These are phyloP conservation scores for Solenopsis fugax DNA, from an alignment of 1,140 invertebrate species.

Conservation along the genomic window DNA sequence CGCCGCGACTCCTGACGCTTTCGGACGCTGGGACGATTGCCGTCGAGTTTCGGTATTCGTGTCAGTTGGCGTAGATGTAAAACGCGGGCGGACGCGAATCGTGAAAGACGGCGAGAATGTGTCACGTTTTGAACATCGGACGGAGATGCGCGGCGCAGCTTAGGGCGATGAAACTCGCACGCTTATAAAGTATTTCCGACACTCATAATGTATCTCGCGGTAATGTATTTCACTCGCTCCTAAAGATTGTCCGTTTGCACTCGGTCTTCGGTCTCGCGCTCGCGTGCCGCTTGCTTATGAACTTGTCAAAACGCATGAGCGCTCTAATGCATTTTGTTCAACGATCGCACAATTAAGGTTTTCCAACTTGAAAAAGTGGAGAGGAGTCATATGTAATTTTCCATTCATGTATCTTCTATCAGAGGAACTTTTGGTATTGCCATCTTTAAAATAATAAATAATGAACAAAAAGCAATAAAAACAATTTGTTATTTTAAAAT, in stretches of 20 bases:
- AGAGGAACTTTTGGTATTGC: no score
- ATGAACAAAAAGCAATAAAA: no score
- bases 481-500: no score
- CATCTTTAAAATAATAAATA: no score
- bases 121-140: constrained; percentile 16
- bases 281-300: background rate
- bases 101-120: constrained; percentile 63
- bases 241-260: constrained; percentile 56
- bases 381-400: no score
- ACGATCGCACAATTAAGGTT: background rate
- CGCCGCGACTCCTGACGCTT: background rate
- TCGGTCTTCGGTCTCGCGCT: no score
- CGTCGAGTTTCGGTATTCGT: constrained; percentile 51
- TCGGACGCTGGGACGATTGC: constrained; percentile 43
- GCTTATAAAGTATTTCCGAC: constrained; percentile 58
- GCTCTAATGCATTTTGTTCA: background rate
- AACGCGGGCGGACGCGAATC: constrained; percentile 47
- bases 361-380: no score
- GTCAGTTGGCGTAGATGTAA: constrained; percentile 57
- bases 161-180: constrained; percentile 50
- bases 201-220: constrained; percentile 58
- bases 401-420: no score
- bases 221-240: background rate
- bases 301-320: constrained; percentile 25
- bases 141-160: constrained; percentile 31